Percentiles rank a stretch among this genome's conserved stretches.
phyloP scores from a whole-genome alignment of 2,113 vertebrate genomes.

The Alaudala cheleensis region DNA sequence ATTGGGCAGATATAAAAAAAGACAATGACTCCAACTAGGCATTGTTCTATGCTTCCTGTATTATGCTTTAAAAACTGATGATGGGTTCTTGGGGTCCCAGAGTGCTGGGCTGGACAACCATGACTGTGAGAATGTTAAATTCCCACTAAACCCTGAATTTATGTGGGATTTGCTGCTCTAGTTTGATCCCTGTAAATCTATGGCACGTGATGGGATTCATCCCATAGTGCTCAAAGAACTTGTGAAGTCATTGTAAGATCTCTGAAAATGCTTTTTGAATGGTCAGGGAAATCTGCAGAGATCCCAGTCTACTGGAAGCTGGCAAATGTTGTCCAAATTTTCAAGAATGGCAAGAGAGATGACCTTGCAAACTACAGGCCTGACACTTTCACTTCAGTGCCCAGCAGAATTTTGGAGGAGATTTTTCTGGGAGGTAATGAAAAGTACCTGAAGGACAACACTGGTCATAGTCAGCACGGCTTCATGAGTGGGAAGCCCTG shows the following conservation, averaged over 20 bases:
- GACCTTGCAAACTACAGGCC: not conserved
- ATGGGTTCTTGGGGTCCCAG: not conserved
- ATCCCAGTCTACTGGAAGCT: not conserved
- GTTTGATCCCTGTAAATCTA: not conserved
- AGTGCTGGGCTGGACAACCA: not conserved
- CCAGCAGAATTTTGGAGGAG: not conserved
- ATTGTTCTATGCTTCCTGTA: not conserved
- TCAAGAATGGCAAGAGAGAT: not conserved
- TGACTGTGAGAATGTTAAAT: not conserved
- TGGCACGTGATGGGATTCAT: fast-evolving
- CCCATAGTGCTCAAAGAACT: not conserved
- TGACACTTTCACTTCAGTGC: not conserved
- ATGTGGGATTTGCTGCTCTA: not conserved
- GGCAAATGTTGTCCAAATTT: not conserved
- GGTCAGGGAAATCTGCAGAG: not conserved
- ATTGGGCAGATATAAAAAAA: not conserved
- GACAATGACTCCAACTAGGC: not conserved
- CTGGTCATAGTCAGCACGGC: not conserved
- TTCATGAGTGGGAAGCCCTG: not conserved
- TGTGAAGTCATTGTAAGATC: not conserved
- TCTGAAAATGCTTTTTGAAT: not conserved
- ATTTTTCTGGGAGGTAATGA: not conserved
- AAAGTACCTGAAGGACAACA: not conserved
- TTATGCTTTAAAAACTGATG: not conserved
- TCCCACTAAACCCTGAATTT: not conserved